Conservation (phyloP, 1,140 invertebrate genomes). For the Matsumurasca onukii region DNA sequence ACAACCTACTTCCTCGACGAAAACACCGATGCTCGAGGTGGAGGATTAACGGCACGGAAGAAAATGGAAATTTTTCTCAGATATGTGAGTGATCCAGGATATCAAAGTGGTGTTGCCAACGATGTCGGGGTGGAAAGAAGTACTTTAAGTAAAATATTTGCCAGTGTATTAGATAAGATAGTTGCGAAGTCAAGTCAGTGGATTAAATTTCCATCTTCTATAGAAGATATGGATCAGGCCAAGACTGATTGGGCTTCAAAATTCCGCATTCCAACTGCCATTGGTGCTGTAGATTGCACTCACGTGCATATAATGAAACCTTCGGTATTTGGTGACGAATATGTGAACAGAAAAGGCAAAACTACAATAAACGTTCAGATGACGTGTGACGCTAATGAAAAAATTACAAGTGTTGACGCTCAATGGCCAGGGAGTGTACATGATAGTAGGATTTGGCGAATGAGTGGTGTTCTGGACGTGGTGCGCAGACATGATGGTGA, state of each 20-base stretch:
- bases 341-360: neutral
- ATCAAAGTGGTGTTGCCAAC: neutral
- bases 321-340: no score
- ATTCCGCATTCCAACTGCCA: no score
- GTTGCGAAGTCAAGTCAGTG: no score
- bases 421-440: no score
- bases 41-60: slow-evolving; percentile 21
- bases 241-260: slow-evolving; percentile 5
- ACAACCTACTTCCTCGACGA: neutral
- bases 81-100: slow-evolving; percentile 29
- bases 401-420: slow-evolving; percentile 5
- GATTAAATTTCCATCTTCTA: no score
- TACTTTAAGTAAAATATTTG: slow-evolving; percentile 10
- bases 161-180: neutral
- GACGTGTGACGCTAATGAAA: no score
- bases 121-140: slow-evolving; percentile 16
- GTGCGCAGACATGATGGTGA: slow-evolving; percentile 4
- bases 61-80: slow-evolving; percentile 31
- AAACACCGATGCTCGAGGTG: neutral
- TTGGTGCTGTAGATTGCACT: slow-evolving; percentile 1
- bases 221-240: neutral
- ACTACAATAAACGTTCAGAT: slow-evolving; percentile 2
- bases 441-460: no score
- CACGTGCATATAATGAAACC: no score
- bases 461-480: no score